A percentile compares a stretch with the other conserved stretches of the same genome.
These are phyloP conservation scores for Anguilla japonica DNA, from an alignment of 2,113 vertebrate genomes.

Conservation along the genomic window DNA sequence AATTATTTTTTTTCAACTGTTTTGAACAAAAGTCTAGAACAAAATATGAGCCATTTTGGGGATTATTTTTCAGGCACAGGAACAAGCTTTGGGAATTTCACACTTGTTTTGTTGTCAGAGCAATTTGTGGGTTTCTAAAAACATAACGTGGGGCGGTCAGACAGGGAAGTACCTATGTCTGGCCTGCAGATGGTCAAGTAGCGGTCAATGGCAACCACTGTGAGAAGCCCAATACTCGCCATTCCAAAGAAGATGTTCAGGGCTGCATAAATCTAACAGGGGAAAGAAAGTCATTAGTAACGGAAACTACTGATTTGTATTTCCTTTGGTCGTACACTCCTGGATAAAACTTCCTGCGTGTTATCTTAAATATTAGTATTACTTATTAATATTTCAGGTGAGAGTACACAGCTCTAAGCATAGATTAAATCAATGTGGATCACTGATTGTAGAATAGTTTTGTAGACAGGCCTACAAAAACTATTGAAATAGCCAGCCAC, in stretches of 20 bases:
- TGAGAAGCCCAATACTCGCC: slow-evolving; percentile 95
- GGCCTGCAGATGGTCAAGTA: slow-evolving; percentile 90
- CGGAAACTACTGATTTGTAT: not conserved
- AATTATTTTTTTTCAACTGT: no score
- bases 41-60: no score
- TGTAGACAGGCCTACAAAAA: no score
- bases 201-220: slow-evolving; percentile 88
- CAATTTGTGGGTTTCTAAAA: not conserved
- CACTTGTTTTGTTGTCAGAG: not conserved
- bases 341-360: not conserved
- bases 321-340: not conserved
- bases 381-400: no score
- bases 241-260: slow-evolving; percentile 98
- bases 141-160: not conserved
- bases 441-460: not conserved
- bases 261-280: slow-evolving; percentile 89
- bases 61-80: no score
- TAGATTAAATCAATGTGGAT: not conserved
- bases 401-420: not conserved
- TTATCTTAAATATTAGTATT: no score
- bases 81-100: not conserved
- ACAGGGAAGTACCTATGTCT: slow-evolving; percentile 76
- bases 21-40: no score
- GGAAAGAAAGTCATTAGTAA: slow-evolving; percentile 5
- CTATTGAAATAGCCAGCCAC: not conserved